A percentile compares a stretch with the other conserved stretches of the same genome.
These are phyloP conservation scores for Anableps anableps DNA, from an alignment of 2,797 vertebrate genomes.

Conservation along the genomic window DNA sequence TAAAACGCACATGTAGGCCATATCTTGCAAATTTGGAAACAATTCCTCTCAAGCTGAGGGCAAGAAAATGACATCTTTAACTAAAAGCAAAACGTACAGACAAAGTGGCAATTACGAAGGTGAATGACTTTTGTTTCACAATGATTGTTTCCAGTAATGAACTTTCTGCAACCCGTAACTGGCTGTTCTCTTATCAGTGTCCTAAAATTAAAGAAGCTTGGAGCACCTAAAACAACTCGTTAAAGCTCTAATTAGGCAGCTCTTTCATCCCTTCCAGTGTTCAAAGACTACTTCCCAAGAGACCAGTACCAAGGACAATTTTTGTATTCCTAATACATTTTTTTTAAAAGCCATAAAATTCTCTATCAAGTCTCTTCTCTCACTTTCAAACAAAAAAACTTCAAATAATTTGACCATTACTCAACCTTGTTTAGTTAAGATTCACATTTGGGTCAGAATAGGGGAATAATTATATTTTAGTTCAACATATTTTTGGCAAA, in stretches of 20 bases:
- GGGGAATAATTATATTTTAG: background rate
- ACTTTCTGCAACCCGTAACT: conserved; percentile 36
- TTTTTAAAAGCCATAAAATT: background rate
- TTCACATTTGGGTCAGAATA: background rate
- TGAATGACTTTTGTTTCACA: conserved; percentile 33
- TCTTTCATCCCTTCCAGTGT: conserved; percentile 49
- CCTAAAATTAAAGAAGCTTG: conserved; percentile 47
- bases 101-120: conserved; percentile 62
- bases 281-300: conserved; percentile 34
- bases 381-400: background rate
- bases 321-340: conserved; percentile 10
- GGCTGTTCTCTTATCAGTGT: conserved; percentile 37
- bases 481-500: background rate
- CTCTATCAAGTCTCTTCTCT: background rate
- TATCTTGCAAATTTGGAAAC: background rate
- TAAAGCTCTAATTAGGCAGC: conserved; percentile 56
- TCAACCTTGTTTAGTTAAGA: background rate
- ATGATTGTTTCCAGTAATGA: conserved; percentile 42
- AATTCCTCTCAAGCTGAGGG: background rate
- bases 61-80: background rate
- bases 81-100: conserved; percentile 33
- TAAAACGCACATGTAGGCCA: background rate
- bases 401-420: too few species aligned
- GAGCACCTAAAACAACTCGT: conserved; percentile 44
- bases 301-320: conserved; percentile 28